phyloP scores from a whole-genome alignment of 2,888 invertebrate species.

The Gryllus longicercus region DNA sequence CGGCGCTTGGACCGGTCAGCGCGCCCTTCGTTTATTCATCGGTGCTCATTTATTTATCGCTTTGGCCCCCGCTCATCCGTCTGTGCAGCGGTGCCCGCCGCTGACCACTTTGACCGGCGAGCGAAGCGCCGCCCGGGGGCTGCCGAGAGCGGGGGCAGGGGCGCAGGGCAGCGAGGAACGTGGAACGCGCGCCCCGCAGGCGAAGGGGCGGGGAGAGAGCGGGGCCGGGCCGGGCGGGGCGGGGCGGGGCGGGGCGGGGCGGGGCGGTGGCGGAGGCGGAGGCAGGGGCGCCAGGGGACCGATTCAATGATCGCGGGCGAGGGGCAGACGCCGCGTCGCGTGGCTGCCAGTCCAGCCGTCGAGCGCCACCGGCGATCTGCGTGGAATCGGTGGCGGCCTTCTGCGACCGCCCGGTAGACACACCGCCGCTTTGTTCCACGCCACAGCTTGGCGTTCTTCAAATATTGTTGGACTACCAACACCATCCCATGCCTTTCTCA shows the following conservation, averaged over 20 bases:
- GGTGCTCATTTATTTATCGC: not conserved
- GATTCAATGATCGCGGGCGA: not conserved
- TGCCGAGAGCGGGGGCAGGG: not conserved
- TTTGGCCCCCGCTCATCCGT: not conserved
- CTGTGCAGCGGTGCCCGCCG: not conserved
- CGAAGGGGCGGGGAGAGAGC: too few relatives aligned
- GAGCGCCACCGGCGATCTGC: too few relatives aligned
- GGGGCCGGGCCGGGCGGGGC: not conserved
- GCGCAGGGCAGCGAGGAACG: not conserved
- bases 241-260: not conserved
- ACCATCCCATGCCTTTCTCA: too few relatives aligned
- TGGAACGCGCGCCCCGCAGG: not conserved
- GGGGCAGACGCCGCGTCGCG: not conserved
- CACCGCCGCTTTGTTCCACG: too few relatives aligned
- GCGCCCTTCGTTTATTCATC: conserved; percentile 1
- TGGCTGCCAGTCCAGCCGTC: not conserved
- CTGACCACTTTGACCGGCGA: too few relatives aligned
- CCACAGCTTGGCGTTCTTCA: too few relatives aligned
- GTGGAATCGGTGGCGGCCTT: too few relatives aligned
- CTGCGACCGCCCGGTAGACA: too few relatives aligned
- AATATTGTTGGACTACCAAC: too few relatives aligned
- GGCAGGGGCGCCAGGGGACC: not conserved
- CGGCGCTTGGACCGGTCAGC: not conserved
- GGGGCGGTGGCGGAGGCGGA: not conserved
- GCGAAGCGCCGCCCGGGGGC: not conserved